Base-by-base conservation (phyloP, 1,140 invertebrate genomes). In the Sycobia sp. region DNA sequence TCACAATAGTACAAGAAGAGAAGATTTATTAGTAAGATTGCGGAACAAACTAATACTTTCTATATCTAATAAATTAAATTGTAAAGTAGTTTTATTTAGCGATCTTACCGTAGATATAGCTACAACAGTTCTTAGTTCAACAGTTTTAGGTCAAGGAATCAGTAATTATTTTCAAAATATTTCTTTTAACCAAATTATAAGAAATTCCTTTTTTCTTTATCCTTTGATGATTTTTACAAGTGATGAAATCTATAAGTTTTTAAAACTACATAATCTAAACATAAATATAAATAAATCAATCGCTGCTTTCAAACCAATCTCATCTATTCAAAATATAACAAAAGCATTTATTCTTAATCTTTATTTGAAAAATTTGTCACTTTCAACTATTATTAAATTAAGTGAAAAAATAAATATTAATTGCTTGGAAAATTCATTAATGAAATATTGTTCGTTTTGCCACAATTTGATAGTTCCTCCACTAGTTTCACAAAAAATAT, bases 301-400 rank as follows among this genome's bases (percentile, higher is more conserved):
- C 23, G 0, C 22, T 4, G 0, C 34, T 36, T 1, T 13, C 2
- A 22, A n/a, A 7, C 0, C 34, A 13, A 11, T 36, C 13, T 20
- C 22, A 14, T 51, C 49, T 23, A 51, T 36, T 51, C 49, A 51
- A 38, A 23, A 36, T 51, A 51, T 51, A 22, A 36, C 49, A 22
- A 51, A 51, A 14, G 23, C 3, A 23, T 51, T 51, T 38, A 18
- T 51, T 38, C 4, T 0, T 8, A 51, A 51, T 36, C 36, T 51
- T 23, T 3, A 51, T 38, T 4, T 4, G 2, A 36, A 8, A 36
- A 18, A 3, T 18, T 51, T 51, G 10, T 22, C 32, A 14, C 14
- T 7, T 51, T n/a, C 32, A 36, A 23, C 18, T 13, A 38, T 51
- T 38, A 36, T 16, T 36, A 51, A 23, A 22, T n/a, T 51, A 16